Conservation (phyloP, 1,140 invertebrate genomes). For the Euglossa dilemma region DNA sequence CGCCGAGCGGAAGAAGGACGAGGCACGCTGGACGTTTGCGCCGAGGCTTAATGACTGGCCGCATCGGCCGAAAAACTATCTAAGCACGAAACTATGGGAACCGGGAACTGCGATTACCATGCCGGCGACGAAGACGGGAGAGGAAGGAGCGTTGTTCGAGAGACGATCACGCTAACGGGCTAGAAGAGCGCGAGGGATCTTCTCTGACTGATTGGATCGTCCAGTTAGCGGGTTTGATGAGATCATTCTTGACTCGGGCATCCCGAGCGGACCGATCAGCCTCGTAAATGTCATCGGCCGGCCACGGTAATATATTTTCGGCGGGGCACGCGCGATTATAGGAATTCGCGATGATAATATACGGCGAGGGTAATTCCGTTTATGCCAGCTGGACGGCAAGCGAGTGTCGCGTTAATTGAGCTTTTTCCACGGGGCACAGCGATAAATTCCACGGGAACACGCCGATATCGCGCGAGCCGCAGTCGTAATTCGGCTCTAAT, state of each 20-base stretch:
- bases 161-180: neutral
- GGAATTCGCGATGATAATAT: constrained; percentile 17
- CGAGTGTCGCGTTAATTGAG: neutral
- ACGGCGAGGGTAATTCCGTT: neutral
- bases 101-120: constrained; percentile 48
- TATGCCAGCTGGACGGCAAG: neutral
- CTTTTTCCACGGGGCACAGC: neutral
- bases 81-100: constrained; percentile 64
- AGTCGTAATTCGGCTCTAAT: neutral
- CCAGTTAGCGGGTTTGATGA: constrained; percentile 12
- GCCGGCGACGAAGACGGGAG: neutral
- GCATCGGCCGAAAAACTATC: constrained; percentile 52
- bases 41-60: constrained; percentile 71
- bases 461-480: neutral
- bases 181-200: neutral
- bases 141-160: neutral
- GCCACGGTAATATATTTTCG: constrained; percentile 7
- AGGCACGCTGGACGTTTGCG: constrained; percentile 58
- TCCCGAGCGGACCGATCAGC: neutral
- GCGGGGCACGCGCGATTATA: neutral
- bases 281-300: constrained; percentile 26
- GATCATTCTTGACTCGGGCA: constrained; percentile 18
- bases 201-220: constrained; percentile 36
- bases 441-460: neutral
- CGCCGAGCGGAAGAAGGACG: neutral